Evolutionary conservation across 1,140 invertebrate species (phyloP).

Genomic region (Cardiocondyla obscurior): DNA sequence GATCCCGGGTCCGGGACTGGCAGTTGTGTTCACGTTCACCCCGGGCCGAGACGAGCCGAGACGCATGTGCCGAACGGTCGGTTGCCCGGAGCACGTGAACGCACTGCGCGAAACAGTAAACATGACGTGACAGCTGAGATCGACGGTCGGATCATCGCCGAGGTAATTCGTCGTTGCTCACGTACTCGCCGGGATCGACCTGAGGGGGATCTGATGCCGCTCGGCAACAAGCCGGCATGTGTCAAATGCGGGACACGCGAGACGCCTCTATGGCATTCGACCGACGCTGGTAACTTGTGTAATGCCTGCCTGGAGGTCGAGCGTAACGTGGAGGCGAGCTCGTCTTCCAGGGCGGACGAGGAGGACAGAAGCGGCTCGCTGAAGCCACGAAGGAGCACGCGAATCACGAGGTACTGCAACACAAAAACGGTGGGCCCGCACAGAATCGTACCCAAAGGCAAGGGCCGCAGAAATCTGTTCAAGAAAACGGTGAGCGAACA

Average conservation of each 20-base stretch:
- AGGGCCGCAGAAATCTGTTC: constrained; percentile 91
- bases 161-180: too few species aligned
- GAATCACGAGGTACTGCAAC: constrained; percentile 85
- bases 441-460: constrained; percentile 86
- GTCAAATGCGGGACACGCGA: constrained; percentile 85
- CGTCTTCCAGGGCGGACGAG: constrained; percentile 75
- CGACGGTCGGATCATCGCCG: background rate
- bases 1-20: background rate
- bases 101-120: background rate
- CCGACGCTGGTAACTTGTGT: constrained; percentile 86
- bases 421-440: constrained; percentile 78
- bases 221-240: constrained; percentile 87
- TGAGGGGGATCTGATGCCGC: constrained; percentile 83
- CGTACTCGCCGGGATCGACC: constrained; percentile 1
- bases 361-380: constrained; percentile 77
- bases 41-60: too few species aligned
- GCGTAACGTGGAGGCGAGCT: constrained; percentile 71
- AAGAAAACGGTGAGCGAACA: constrained; percentile 87
- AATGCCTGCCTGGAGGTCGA: constrained; percentile 85
- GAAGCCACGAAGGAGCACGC: constrained; percentile 84
- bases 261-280: constrained; percentile 87
- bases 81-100: background rate
- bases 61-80: background rate
- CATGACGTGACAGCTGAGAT: background rate
- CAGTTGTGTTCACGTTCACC: background rate